These are phyloP conservation scores for Argya squamiceps DNA, from an alignment of 2,797 vertebrate species.

Conservation along the genomic window DNA sequence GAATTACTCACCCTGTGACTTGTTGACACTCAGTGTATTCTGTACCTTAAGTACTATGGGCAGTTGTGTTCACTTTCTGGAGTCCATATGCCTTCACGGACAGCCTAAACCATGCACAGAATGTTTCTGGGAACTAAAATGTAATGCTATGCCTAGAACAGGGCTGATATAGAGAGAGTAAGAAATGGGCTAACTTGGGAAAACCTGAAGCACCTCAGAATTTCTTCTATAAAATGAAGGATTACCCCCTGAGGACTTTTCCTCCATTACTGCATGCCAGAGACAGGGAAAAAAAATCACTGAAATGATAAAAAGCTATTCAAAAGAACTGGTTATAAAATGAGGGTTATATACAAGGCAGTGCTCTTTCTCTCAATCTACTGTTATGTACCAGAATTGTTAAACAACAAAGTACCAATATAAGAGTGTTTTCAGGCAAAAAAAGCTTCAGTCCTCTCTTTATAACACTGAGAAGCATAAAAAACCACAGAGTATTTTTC, in stretches of 20 bases:
- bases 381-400: constrained; percentile 12
- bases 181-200: background rate
- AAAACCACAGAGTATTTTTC: background rate
- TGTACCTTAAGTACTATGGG: background rate
- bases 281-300: constrained; percentile 16
- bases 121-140: background rate
- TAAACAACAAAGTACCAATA: constrained; percentile 28
- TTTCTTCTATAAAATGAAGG: constrained; percentile 25
- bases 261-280: constrained; percentile 42
- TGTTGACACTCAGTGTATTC: background rate
- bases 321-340: background rate
- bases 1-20: background rate
- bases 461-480: background rate
- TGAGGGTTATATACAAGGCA: constrained; percentile 9
- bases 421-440: constrained; percentile 9
- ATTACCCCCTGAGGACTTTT: constrained; percentile 12
- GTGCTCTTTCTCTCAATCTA: constrained; percentile 29
- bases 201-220: background rate
- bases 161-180: background rate
- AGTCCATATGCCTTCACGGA: background rate
- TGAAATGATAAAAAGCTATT: constrained; percentile 21
- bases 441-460: background rate
- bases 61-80: background rate
- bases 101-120: background rate
- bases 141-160: background rate